These are phyloP conservation scores for Hesperia comma DNA, from an alignment of 2,888 invertebrate species.

Conservation along the genomic window DNA sequence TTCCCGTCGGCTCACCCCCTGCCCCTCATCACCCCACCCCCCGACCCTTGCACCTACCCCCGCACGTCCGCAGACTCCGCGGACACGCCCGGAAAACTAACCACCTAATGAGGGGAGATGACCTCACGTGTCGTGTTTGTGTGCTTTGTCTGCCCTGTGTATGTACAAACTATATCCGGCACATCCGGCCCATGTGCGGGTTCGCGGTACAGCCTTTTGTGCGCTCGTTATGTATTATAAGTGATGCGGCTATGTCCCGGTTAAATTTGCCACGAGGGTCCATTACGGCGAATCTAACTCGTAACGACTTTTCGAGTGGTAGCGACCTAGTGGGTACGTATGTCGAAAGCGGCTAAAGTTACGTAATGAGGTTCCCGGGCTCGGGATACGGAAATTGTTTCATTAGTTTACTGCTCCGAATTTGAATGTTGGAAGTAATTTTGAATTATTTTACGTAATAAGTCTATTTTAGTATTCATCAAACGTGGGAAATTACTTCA, in stretches of 20 bases:
- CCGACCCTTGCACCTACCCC: slow-evolving; percentile 56
- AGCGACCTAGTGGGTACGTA: slow-evolving; percentile 30
- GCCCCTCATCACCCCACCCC: slow-evolving; percentile 45
- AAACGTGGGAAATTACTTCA: not conserved
- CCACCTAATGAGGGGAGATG: slow-evolving; percentile 85
- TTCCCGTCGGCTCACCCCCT: slow-evolving; percentile 67
- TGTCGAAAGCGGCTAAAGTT: slow-evolving; percentile 31
- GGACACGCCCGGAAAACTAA: slow-evolving; percentile 84
- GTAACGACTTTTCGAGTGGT: slow-evolving; percentile 38
- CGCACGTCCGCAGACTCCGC: slow-evolving; percentile 73
- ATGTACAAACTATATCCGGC: slow-evolving; percentile 64
- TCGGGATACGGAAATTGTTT: slow-evolving; percentile 37
- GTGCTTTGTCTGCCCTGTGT: slow-evolving; percentile 63
- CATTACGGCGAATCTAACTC: slow-evolving; percentile 41
- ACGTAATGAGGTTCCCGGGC: slow-evolving; percentile 37
- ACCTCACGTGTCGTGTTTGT: slow-evolving; percentile 68
- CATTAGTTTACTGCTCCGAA: slow-evolving; percentile 36
- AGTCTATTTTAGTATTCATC: not conserved
- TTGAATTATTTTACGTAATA: slow-evolving; percentile 18
- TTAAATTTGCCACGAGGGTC: slow-evolving; percentile 43
- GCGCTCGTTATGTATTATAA: slow-evolving; percentile 66
- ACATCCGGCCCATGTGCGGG: slow-evolving; percentile 50
- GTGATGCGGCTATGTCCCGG: slow-evolving; percentile 39
- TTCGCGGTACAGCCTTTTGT: slow-evolving; percentile 73
- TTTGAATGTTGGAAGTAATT: slow-evolving; percentile 32